Conservation (phyloP, 1,140 invertebrate species). For the Helicoverpa zea region DNA sequence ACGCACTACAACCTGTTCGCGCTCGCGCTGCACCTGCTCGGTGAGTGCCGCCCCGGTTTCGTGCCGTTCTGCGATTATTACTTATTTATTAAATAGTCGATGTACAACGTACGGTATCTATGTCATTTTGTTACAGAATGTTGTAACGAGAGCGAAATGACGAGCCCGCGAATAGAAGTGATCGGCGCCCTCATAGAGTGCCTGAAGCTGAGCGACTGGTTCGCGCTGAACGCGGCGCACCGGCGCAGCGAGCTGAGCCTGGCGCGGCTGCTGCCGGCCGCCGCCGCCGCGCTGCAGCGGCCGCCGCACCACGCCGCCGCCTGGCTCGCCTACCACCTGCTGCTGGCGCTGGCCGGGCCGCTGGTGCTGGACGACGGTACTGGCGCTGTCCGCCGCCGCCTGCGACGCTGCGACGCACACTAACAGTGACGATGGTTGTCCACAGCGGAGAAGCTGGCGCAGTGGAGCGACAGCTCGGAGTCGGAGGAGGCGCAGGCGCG, state of each 20-base stretch:
- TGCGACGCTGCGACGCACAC: too few species aligned
- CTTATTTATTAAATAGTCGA: too few species aligned
- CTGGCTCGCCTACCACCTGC: conserved; percentile 62
- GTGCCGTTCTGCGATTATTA: too few species aligned
- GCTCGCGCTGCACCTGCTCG: conserved; percentile 54
- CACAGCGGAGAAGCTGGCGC: conserved; percentile 55
- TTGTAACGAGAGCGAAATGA: not conserved
- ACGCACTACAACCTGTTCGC: conserved; percentile 52
- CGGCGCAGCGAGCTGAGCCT: conserved; percentile 4
- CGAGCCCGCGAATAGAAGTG: not conserved
- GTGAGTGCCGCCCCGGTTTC: conserved; percentile 42
- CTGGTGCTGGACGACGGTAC: conserved; percentile 67
- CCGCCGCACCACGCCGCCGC: conserved; percentile 49
- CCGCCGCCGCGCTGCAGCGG: conserved; percentile 12
- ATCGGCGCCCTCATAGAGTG: not conserved
- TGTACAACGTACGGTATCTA: too few species aligned
- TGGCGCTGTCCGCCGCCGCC: too few species aligned
- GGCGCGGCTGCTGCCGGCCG: not conserved
- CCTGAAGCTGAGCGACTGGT: conserved; percentile 2
- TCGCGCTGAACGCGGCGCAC: conserved; percentile 10
- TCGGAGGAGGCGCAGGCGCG: conserved; percentile 46
- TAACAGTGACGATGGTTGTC: too few species aligned
- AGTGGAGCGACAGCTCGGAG: conserved; percentile 49
- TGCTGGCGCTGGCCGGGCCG: conserved; percentile 51
- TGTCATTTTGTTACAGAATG: not conserved